phyloP scores from a whole-genome alignment of 2,888 invertebrate genomes.

The Pristionchus exspectatus region DNA sequence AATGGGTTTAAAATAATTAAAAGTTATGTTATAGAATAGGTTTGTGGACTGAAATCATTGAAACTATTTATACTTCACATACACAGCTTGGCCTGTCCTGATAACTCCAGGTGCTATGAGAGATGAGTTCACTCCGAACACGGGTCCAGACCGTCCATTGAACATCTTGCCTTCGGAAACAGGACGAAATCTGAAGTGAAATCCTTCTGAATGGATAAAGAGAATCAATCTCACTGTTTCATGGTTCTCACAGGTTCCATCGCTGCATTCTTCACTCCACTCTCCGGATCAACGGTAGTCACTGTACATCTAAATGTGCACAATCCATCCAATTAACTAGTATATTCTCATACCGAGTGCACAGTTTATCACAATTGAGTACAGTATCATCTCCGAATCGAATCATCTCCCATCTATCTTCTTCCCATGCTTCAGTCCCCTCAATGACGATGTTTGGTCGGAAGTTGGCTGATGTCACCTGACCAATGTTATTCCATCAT shows the following conservation, averaged over 20 bases:
- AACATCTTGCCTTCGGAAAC: background rate
- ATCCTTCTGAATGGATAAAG: background rate
- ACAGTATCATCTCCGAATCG: slow-evolving; percentile 59
- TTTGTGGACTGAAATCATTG: background rate
- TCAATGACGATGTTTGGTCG: slow-evolving; percentile 64
- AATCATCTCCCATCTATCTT: slow-evolving; percentile 65
- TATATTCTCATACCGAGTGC: background rate
- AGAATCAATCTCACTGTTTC: background rate
- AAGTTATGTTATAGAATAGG: background rate
- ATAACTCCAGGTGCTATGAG: background rate
- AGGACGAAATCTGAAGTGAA: slow-evolving; percentile 10
- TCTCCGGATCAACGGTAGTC: slow-evolving; percentile 49
- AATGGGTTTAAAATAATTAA: background rate
- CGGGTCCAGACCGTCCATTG: background rate
- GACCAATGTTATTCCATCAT: background rate
- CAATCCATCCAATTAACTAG: background rate
- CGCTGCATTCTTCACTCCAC: slow-evolving; percentile 22
- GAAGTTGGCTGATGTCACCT: slow-evolving; percentile 62
- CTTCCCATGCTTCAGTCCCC: slow-evolving; percentile 62
- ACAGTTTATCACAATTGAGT: slow-evolving; percentile 9
- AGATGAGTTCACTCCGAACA: slow-evolving; percentile 26
- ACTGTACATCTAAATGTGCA: slow-evolving; percentile 8
- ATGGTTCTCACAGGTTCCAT: slow-evolving; percentile 47
- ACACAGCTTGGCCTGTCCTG: slow-evolving; percentile 12
- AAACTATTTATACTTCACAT: slow-evolving; percentile 20